Evolutionary conservation across 2,113 vertebrate species (phyloP), one percentile per base, ranked within the genome.

Genomic region (Lota lota): DNA sequence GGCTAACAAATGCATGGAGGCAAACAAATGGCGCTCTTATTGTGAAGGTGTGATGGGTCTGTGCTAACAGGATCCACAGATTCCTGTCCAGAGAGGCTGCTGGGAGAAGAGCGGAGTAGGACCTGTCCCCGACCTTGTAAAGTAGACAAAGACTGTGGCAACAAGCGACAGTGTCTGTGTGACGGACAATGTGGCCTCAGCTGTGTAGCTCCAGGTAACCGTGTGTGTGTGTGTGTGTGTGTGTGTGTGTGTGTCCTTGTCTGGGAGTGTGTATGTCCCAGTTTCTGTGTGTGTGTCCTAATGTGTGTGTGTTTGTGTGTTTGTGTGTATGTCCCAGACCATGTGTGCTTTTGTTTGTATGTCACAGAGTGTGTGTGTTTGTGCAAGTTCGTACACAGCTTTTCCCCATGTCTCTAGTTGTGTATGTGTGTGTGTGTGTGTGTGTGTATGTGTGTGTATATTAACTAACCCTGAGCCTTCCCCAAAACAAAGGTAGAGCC

Each of bases 171-270:
- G 77, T 94, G 93, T 80, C 80, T 92, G 66, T 94, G 93, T 51
- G 92, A 94, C 7, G 93, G 92, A 24, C 83, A 88, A 24, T 94
- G 93, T 78, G 93, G 93, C 63, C 83, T 93, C 87, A 94, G 93
- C 91, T 94, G 93, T 69, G 90, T 94, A 72, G 85, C 76, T 79
- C 88, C 92, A 88, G 90, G 92, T 93, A 84, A 36, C 54, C 33
- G 20, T 28, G 22, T 14, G 19, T 57, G 22, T 57, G 61, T 47
- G 64, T 66, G 65, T 22, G 16, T 57, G 61, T 40, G 67, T 65
- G 63, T 75, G 68, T 77, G 80, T 17, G 73, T 76, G 50, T 65
- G 61, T 50, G 28, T 33, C 28, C 28, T 33, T 16, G 10, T 69
- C 20, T n/a, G 16, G 17, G 40, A n/a, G 17, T 28, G 21, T 51